phyloP scores from a whole-genome alignment of 2,797 vertebrate genomes.

The Poeciliopsis paucimaculata region DNA sequence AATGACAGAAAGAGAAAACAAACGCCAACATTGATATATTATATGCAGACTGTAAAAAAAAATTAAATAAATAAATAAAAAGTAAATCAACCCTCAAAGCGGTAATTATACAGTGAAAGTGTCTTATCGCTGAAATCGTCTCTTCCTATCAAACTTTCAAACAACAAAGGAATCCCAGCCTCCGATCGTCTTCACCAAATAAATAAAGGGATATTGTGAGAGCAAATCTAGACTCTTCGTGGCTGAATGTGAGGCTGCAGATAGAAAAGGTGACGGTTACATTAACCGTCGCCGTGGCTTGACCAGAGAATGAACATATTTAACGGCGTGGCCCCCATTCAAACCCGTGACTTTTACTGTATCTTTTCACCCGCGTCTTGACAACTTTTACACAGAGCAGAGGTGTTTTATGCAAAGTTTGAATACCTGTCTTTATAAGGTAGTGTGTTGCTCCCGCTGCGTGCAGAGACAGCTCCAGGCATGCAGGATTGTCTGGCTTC shows the following conservation, averaged over 20 bases:
- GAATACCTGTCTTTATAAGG: slow-evolving; percentile 85
- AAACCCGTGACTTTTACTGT: slow-evolving; percentile 67
- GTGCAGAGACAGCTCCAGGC: slow-evolving; percentile 57
- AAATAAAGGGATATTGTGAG: slow-evolving; percentile 12
- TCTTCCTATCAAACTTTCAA: slow-evolving; percentile 55
- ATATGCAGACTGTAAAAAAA: slow-evolving; percentile 67
- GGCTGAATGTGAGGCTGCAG: slow-evolving; percentile 28
- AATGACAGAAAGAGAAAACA: slow-evolving; percentile 80
- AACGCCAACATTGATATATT: slow-evolving; percentile 80
- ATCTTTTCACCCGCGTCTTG: slow-evolving; percentile 64
- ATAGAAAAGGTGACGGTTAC: slow-evolving; percentile 40
- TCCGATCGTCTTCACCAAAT: slow-evolving; percentile 28
- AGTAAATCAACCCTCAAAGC: slow-evolving; percentile 65
- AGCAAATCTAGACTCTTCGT: not conserved
- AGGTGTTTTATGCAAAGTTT: slow-evolving; percentile 64
- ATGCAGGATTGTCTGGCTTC: slow-evolving; percentile 45
- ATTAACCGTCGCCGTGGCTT: slow-evolving; percentile 42
- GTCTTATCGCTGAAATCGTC: slow-evolving; percentile 68
- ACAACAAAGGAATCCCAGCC: slow-evolving; percentile 13
- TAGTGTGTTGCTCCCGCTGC: slow-evolving; percentile 61
- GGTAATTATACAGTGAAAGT: slow-evolving; percentile 67
- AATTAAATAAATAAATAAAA: no score
- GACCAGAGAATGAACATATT: slow-evolving; percentile 34
- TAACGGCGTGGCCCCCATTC: slow-evolving; percentile 56
- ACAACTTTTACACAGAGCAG: slow-evolving; percentile 75